Conservation (phyloP, 2,888 invertebrate genomes). For the Harmothoe impar region DNA sequence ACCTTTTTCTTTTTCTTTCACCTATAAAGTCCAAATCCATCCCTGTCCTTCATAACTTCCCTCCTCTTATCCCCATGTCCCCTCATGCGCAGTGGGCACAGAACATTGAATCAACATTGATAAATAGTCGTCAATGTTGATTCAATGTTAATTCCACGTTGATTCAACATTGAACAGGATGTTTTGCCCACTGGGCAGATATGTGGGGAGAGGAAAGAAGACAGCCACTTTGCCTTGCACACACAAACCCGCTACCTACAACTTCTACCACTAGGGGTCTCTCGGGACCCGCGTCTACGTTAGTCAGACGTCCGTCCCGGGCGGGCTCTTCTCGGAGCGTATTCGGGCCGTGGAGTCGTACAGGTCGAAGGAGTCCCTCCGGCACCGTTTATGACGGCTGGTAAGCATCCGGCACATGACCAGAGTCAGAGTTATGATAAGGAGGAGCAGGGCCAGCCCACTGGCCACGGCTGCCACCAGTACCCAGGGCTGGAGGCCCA, state of each 20-base stretch:
- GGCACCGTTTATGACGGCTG: conserved; percentile 1
- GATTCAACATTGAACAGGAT: too few species aligned
- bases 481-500: conserved; percentile 61
- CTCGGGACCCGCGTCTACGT: neutral
- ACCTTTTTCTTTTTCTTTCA: too few species aligned
- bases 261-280: neutral
- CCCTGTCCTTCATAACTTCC: neutral
- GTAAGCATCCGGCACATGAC: conserved; percentile 57
- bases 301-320: conserved; percentile 63
- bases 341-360: conserved; percentile 57
- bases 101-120: too few species aligned
- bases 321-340: conserved; percentile 48
- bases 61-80: neutral
- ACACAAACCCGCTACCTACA: neutral
- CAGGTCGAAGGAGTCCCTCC: conserved; percentile 33
- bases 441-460: conserved; percentile 48
- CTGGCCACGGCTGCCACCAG: conserved; percentile 59
- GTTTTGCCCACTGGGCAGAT: too few species aligned
- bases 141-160: too few species aligned
- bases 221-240: neutral
- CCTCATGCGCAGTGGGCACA: too few species aligned
- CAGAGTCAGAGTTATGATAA: conserved; percentile 53
- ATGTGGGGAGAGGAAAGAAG: neutral
- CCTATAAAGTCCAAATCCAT: too few species aligned
- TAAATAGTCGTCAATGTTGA: too few species aligned